These are phyloP conservation scores for Platerodrilus igneus DNA, from an alignment of 2,888 invertebrate genomes.

Conservation along the genomic window DNA sequence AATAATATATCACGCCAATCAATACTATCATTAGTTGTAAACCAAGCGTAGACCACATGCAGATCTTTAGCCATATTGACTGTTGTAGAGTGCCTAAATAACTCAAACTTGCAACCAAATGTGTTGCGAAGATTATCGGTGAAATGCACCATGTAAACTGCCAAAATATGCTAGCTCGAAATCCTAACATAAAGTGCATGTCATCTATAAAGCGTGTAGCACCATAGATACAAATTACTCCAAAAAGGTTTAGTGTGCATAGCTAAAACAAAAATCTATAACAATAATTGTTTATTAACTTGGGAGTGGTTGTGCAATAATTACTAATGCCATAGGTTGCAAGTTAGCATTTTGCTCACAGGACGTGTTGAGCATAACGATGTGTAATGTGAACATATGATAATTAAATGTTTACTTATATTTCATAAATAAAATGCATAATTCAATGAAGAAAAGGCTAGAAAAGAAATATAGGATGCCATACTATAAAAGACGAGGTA, in stretches of 20 bases:
- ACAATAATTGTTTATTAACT: too few relatives aligned
- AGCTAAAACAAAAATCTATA: too few relatives aligned
- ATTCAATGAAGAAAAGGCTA: too few relatives aligned
- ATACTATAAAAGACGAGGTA: too few relatives aligned
- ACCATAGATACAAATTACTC: conserved; percentile 46
- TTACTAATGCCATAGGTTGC: too few relatives aligned
- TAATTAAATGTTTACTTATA: too few relatives aligned
- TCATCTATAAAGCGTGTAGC: conserved; percentile 48
- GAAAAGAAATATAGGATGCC: too few relatives aligned
- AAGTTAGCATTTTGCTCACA: too few relatives aligned
- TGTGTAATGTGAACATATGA: too few relatives aligned
- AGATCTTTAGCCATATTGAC: not conserved
- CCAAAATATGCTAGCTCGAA: conserved; percentile 43
- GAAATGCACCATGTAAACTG: conserved; percentile 37
- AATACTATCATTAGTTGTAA: not conserved
- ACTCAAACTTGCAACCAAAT: not conserved
- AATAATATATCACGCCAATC: not conserved
- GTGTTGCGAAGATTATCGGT: conserved; percentile 18
- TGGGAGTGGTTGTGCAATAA: too few relatives aligned
- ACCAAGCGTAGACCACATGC: conserved; percentile 5
- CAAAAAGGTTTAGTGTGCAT: conserved; percentile 42
- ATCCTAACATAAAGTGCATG: conserved; percentile 51
- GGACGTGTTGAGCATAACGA: too few relatives aligned
- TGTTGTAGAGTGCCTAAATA: not conserved
- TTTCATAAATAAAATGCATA: too few relatives aligned